Evolutionary conservation across 2,797 vertebrate species (phyloP).

Genomic region (Acipenser ruthenus): DNA sequence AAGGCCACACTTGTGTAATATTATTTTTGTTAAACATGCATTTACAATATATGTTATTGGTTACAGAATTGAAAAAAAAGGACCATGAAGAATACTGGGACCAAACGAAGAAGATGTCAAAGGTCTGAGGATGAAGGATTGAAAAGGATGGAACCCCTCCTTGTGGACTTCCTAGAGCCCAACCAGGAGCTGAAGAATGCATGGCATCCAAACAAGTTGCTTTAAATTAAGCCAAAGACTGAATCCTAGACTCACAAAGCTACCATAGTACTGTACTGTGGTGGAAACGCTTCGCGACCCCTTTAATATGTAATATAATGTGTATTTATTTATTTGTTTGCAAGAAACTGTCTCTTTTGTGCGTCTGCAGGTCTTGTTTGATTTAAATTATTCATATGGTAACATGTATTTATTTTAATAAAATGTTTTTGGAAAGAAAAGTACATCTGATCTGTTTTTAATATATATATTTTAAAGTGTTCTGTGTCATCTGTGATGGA

Average conservation of each 20-base stretch:
- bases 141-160: constrained; percentile 25
- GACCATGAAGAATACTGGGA: constrained; percentile 51
- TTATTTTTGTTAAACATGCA: too few relatives aligned
- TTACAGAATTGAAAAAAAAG: constrained; percentile 27
- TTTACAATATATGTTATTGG: constrained; percentile 15
- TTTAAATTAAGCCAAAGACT: constrained; percentile 42
- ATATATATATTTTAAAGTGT: too few relatives aligned
- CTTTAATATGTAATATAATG: constrained; percentile 35
- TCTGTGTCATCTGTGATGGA: too few relatives aligned
- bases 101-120: constrained; percentile 49
- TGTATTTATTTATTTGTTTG: constrained; percentile 63
- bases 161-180: constrained; percentile 19
- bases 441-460: not conserved
- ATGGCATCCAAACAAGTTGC: constrained; percentile 40
- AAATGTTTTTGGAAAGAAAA: constrained; percentile 51
- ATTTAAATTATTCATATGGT: constrained; percentile 62
- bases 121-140: constrained; percentile 57
- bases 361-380: constrained; percentile 36
- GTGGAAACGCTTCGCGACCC: constrained; percentile 30
- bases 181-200: constrained; percentile 33
- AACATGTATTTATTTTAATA: constrained; percentile 70
- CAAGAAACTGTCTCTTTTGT: constrained; percentile 39
- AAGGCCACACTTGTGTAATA: too few relatives aligned
- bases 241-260: constrained; percentile 48
- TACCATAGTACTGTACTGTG: constrained; percentile 39